Evolutionary conservation across 2,888 invertebrate species (phyloP).

Genomic region (Plutella xylostella): DNA sequence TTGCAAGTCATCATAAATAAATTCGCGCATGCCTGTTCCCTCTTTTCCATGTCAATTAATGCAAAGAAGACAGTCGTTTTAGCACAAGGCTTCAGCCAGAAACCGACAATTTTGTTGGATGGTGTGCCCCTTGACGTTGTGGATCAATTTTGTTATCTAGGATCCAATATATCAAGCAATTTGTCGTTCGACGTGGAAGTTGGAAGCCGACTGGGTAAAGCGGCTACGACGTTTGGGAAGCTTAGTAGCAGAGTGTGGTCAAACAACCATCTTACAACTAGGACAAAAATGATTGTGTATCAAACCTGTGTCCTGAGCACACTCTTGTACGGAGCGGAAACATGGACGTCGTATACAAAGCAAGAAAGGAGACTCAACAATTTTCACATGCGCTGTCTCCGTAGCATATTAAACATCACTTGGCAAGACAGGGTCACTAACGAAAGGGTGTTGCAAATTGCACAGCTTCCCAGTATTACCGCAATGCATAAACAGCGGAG

Average conservation of each 20-base stretch:
- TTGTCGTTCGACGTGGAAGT: background rate
- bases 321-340: conserved; percentile 1
- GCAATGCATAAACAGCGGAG: no score
- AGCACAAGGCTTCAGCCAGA: background rate
- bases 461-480: no score
- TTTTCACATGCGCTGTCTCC: no score
- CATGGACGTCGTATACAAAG: conserved; percentile 1
- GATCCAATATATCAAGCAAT: background rate
- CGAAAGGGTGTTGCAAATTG: no score
- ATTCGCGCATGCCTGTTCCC: no score
- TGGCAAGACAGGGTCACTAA: no score
- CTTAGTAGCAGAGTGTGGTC: background rate
- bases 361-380: background rate
- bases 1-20: no score
- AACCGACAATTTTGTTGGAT: background rate
- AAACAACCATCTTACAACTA: background rate
- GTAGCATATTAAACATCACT: no score
- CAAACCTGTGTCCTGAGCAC: background rate
- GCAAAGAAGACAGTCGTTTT: background rate
- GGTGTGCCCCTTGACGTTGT: background rate
- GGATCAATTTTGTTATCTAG: background rate
- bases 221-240: background rate
- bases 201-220: background rate
- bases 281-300: background rate
- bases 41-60: background rate